These are phyloP conservation scores for Callionymus lyra DNA, from an alignment of 2,113 vertebrate genomes.

Conservation along the genomic window DNA sequence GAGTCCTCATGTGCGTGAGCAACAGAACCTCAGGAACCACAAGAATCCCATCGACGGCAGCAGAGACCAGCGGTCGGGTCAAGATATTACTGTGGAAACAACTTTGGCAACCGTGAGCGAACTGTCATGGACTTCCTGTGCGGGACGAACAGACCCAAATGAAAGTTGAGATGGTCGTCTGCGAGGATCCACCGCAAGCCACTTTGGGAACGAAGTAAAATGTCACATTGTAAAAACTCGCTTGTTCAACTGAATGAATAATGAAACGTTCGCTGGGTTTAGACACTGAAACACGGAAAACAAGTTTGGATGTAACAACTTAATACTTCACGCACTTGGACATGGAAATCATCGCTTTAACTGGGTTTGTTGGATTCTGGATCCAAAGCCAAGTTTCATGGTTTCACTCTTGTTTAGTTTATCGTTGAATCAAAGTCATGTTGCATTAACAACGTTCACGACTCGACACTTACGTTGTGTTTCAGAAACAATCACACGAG, in stretches of 20 bases:
- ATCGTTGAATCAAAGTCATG: too few relatives aligned
- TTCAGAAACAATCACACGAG: too few relatives aligned
- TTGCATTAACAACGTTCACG: too few relatives aligned
- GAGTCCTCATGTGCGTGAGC: slow-evolving; percentile 12
- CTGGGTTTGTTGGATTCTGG: too few relatives aligned
- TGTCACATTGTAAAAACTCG: background rate
- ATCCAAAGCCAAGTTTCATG: too few relatives aligned
- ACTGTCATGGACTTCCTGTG: slow-evolving; percentile 28
- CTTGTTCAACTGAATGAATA: background rate
- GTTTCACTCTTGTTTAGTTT: too few relatives aligned
- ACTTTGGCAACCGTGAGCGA: slow-evolving; percentile 20
- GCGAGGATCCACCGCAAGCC: too few relatives aligned
- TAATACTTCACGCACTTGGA: too few relatives aligned
- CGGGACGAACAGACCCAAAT: slow-evolving; percentile 1
- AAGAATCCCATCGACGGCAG: slow-evolving; percentile 32
- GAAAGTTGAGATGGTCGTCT: slow-evolving; percentile 14
- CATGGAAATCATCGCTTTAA: too few relatives aligned
- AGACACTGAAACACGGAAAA: too few relatives aligned
- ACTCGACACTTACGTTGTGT: too few relatives aligned
- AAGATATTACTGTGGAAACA: slow-evolving; percentile 26
- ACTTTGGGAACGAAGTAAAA: slow-evolving; percentile 2
- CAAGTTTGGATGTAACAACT: too few relatives aligned
- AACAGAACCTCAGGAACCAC: slow-evolving; percentile 23
- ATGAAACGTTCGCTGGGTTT: background rate
- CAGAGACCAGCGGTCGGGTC: slow-evolving; percentile 4